These are phyloP conservation scores for Gnathonemus echidnorhynchus DNA, from an alignment of 2,113 vertebrate genomes.

Conservation along the genomic window DNA sequence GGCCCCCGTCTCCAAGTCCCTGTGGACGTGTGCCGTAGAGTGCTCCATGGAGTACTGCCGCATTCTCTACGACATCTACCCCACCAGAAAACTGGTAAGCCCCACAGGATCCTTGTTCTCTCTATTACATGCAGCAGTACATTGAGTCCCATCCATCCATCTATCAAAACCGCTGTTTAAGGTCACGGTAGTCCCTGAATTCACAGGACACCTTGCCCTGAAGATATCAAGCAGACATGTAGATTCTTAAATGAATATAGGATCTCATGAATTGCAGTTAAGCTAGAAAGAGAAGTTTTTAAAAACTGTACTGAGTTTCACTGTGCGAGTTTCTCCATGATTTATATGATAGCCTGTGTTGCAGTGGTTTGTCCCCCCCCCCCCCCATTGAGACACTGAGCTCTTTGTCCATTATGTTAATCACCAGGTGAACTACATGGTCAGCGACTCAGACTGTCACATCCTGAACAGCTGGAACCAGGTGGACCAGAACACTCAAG, in stretches of 20 bases:
- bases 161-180: neutral
- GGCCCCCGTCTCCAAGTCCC: slow-evolving; percentile 89
- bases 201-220: neutral
- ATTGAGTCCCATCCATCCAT: neutral
- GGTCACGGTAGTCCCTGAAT: neutral
- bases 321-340: neutral
- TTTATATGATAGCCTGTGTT: neutral
- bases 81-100: slow-evolving; percentile 83
- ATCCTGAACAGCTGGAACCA: slow-evolving; percentile 92
- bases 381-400: neutral
- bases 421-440: slow-evolving; percentile 86
- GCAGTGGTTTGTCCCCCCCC: neutral
- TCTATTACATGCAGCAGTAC: neutral
- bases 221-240: neutral
- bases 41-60: slow-evolving; percentile 97
- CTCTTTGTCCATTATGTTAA: neutral
- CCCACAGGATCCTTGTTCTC: neutral
- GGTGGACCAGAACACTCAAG: slow-evolving; percentile 89
- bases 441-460: slow-evolving; percentile 94
- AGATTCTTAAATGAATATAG: neutral
- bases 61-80: slow-evolving; percentile 94
- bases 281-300: neutral
- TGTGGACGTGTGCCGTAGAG: slow-evolving; percentile 96
- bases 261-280: neutral
- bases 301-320: neutral